Base-by-base conservation (phyloP, 2,797 vertebrate species). In the Megalops cyprinoides region DNA sequence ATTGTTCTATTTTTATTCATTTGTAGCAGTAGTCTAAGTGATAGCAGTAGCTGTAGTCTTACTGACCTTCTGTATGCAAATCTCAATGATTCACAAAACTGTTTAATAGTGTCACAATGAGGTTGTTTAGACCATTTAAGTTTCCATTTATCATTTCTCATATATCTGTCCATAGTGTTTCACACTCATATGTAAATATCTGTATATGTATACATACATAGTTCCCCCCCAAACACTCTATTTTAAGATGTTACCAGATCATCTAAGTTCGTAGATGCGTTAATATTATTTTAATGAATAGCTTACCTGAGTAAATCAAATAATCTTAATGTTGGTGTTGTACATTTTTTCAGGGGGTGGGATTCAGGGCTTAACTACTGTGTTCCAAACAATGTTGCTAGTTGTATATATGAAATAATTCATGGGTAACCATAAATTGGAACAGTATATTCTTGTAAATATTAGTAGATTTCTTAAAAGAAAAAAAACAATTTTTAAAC, bases 381-480 rank as follows among this genome's bases (percentile, higher is more conserved):
- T 86, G 83, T 87, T 86, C 79, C 91, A 90, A 88, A 83, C 86
- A 90, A 92, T 95, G 92, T 93, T 94, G 92, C 91, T 92, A 88
- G 91, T 77, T 96, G 92, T 97, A 97, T 87, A 97, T 95, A 97
- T 82, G 83, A 90, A 89, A 90, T 90, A 88, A 76, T 85, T 86
- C 90, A 93, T 94, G 92, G 92, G 89, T 90, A 90, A 91, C 88
- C 91, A 91, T 94, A 80, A 91, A 88, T 93, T 93, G 92, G 93
- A 89, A 75, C 48, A 90, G 90, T 87, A 86, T 94, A 90, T 85
- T 81, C 87, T 84, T 98, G 97, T 98, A 98, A 95, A 98, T 98
- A 97, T 80, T 89, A 91, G 92, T 90, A 94, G 86, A 92, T 97
- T 97, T 96, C 92, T 94, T 96, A 95, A 79, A 71, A 71, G 55